Evolutionary conservation across 2,113 vertebrate species (phyloP).

Genomic region (Paratilapia polleni): DNA sequence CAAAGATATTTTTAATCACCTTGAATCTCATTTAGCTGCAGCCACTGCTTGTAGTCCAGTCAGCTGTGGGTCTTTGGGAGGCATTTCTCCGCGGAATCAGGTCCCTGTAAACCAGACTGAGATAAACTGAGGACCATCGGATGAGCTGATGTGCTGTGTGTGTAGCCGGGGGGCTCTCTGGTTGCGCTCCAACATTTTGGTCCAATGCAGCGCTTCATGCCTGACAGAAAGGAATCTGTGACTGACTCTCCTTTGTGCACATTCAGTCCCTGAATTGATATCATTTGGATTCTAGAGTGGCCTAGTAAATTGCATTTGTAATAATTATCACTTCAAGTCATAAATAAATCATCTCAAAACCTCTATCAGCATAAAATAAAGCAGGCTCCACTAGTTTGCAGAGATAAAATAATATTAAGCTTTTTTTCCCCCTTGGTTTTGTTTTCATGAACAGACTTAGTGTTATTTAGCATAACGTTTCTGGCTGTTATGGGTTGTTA

Average conservation of each 20-base stretch:
- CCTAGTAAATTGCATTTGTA: background rate
- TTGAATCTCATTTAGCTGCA: conserved; percentile 59
- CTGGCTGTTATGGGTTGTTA: conserved; percentile 27
- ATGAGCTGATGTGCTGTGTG: conserved; percentile 41
- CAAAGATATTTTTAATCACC: conserved; percentile 40
- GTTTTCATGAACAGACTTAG: background rate
- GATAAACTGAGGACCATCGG: conserved; percentile 36
- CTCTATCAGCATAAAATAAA: background rate
- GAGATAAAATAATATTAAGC: background rate
- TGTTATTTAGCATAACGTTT: background rate
- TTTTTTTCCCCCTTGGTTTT: fast-evolving
- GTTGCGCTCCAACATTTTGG: conserved; percentile 39
- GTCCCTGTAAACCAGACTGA: conserved; percentile 33
- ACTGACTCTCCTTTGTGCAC: background rate
- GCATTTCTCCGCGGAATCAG: conserved; percentile 42
- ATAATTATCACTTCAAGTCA: background rate
- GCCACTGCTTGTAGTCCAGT: conserved; percentile 33
- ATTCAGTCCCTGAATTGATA: background rate
- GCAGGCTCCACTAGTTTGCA: background rate
- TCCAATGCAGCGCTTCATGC: conserved; percentile 26
- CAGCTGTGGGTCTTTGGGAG: conserved; percentile 38
- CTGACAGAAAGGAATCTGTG: background rate
- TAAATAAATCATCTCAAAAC: background rate
- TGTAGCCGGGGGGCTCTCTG: conserved; percentile 30
- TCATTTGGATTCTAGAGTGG: background rate